Conservation (phyloP, 1,140 invertebrate species). For the Rhagoletis zephyria region DNA sequence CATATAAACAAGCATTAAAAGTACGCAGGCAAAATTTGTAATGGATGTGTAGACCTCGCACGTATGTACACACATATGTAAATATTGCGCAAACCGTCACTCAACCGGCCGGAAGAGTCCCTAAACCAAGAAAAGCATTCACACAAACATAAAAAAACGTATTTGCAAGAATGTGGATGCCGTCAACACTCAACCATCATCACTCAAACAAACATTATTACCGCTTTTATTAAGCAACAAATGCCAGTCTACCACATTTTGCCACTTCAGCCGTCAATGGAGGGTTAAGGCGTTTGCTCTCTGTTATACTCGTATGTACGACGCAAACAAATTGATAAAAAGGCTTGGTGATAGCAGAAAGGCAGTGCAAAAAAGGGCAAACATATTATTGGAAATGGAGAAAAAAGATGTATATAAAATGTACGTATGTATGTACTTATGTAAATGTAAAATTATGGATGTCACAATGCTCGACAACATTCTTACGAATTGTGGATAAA, state of each 20-base stretch:
- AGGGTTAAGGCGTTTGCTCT: constrained; percentile 45
- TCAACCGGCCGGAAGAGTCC: constrained; percentile 13
- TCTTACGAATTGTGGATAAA: constrained; percentile 52
- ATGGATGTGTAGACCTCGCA: not conserved
- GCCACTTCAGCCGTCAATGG: not conserved
- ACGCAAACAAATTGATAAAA: not conserved
- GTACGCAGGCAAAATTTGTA: not conserved
- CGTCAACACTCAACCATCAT: constrained; percentile 28
- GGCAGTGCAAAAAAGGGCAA: not conserved
- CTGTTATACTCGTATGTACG: too few species aligned
- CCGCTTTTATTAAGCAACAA: constrained; percentile 28
- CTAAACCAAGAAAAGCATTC: not conserved
- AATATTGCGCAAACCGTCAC: not conserved
- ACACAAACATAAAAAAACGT: not conserved
- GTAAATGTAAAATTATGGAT: constrained; percentile 55
- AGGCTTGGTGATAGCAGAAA: not conserved
- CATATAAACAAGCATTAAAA: not conserved
- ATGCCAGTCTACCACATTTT: constrained; percentile 42
- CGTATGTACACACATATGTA: not conserved
- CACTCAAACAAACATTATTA: constrained; percentile 44
- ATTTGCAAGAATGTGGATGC: not conserved
- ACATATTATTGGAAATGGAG: not conserved
- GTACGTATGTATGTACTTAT: not conserved
- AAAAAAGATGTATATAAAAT: not conserved
- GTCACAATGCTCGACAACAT: constrained; percentile 32